A percentile compares a stretch with the other conserved stretches of the same genome.
Evolutionary conservation across 2,113 vertebrate species (phyloP).

Genomic region (Callipepla squamata): DNA sequence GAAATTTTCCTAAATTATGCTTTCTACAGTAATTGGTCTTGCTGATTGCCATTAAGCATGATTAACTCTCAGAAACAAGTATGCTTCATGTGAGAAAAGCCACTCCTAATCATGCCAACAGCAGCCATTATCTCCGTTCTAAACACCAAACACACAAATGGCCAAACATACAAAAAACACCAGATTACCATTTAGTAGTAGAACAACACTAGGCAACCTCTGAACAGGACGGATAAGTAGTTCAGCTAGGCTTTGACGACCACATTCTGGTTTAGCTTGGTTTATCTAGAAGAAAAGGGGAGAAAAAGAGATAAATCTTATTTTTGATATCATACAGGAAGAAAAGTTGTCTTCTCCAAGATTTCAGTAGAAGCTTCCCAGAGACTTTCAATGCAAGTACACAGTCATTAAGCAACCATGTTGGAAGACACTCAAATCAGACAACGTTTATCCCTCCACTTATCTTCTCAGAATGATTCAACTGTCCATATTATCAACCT

Average conservation of each 20-base stretch:
- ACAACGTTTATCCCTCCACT: not conserved
- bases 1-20: not conserved
- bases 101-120: not conserved
- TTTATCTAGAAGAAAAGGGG: slow-evolving; percentile 84
- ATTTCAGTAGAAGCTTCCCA: not conserved
- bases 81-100: not conserved
- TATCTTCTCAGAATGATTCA: not conserved
- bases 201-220: slow-evolving; percentile 92
- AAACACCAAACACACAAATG: not conserved
- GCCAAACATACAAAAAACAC: not conserved
- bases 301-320: not conserved
- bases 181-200: slow-evolving; percentile 91
- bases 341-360: not conserved
- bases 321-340: not conserved
- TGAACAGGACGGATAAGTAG: slow-evolving; percentile 97
- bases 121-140: not conserved
- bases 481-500: not conserved
- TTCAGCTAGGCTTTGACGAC: slow-evolving; percentile 93
- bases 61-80: not conserved
- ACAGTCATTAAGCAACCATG: not conserved
- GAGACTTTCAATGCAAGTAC: not conserved
- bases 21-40: not conserved
- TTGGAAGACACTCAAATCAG: not conserved
- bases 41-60: not conserved
- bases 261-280: slow-evolving; percentile 96